phyloP scores from a whole-genome alignment of 37 sponge, comb jelly and placozoan species.

The Hormiphora californensis region DNA sequence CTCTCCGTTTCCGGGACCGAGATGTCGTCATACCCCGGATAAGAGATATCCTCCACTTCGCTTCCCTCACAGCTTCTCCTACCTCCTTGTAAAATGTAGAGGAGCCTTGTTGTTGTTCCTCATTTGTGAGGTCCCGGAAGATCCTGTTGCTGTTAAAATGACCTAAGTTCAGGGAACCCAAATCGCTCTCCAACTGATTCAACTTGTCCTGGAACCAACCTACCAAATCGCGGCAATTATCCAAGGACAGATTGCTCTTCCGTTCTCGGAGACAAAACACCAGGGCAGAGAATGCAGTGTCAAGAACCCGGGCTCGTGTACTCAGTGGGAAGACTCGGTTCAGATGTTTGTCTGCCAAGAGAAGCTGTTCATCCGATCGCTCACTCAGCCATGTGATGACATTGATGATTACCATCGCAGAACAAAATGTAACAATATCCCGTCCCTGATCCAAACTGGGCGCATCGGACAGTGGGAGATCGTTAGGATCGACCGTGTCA shows the following conservation, averaged over 20 bases:
- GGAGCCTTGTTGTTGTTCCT: background rate
- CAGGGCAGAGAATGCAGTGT: slow-evolving; percentile 9
- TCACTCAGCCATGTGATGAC: background rate
- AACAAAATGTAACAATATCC: slow-evolving; percentile 47
- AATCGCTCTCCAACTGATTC: background rate
- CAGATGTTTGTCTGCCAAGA: slow-evolving; percentile 25
- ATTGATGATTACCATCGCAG: slow-evolving; percentile 3
- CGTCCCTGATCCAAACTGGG: background rate
- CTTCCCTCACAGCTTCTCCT: background rate
- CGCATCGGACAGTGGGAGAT: slow-evolving; percentile 14
- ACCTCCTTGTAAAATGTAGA: background rate
- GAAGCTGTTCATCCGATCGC: background rate
- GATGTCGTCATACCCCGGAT: background rate
- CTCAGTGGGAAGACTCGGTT: slow-evolving; percentile 35
- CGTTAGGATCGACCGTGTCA: slow-evolving; percentile 33
- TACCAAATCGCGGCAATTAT: slow-evolving; percentile 9
- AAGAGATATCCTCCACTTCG: background rate
- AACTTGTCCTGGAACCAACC: background rate
- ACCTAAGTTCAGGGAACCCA: background rate
- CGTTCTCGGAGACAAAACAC: background rate
- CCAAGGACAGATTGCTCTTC: background rate
- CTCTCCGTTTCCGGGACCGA: background rate
- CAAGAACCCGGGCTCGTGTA: background rate
- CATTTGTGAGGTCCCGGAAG: slow-evolving; percentile 10
- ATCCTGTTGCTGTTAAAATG: slow-evolving; percentile 28